Percentiles rank a stretch among this genome's conserved stretches.
phyloP scores from a whole-genome alignment of 1,140 invertebrate genomes.

The Drosophila murphyi region DNA sequence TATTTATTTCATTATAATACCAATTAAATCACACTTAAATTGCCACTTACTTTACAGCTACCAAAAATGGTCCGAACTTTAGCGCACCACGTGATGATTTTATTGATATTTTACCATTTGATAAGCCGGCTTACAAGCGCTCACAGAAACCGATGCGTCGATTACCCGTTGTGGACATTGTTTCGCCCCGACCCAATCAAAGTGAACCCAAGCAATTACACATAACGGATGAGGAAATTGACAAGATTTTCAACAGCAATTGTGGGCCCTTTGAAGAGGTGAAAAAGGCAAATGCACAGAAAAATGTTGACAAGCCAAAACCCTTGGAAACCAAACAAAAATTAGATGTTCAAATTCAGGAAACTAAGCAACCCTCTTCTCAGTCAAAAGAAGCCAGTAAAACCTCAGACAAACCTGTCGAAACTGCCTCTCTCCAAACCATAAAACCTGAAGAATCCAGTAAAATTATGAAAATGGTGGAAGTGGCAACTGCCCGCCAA shows the following conservation, averaged over 20 bases:
- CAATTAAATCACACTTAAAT: background rate
- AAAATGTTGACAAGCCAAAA: background rate
- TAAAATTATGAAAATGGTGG: background rate
- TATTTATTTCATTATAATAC: constrained; percentile 8
- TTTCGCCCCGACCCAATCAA: constrained; percentile 67
- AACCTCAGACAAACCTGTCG: constrained; percentile 1
- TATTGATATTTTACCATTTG: constrained; percentile 86
- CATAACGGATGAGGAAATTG: constrained; percentile 81
- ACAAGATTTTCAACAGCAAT: constrained; percentile 80
- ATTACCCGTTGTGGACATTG: constrained; percentile 86
- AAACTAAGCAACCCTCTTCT: constrained; percentile 12
- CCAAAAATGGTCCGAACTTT: constrained; percentile 78
- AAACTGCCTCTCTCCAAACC: background rate
- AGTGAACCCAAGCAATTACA: constrained; percentile 56
- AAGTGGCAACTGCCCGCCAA: background rate
- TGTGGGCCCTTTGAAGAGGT: constrained; percentile 72
- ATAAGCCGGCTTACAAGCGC: constrained; percentile 87
- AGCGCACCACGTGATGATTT: constrained; percentile 84
- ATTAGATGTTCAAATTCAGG: constrained; percentile 4
- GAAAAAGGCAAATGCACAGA: constrained; percentile 29
- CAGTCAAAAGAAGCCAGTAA: constrained; percentile 1
- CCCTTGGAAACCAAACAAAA: background rate
- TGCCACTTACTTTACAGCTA: constrained; percentile 44
- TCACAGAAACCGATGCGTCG: constrained; percentile 87
- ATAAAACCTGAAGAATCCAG: background rate